Evolutionary conservation across 2,113 vertebrate genomes (phyloP), one percentile per base, ranked within the genome.

Genomic region (Formicarius rufipectus): DNA sequence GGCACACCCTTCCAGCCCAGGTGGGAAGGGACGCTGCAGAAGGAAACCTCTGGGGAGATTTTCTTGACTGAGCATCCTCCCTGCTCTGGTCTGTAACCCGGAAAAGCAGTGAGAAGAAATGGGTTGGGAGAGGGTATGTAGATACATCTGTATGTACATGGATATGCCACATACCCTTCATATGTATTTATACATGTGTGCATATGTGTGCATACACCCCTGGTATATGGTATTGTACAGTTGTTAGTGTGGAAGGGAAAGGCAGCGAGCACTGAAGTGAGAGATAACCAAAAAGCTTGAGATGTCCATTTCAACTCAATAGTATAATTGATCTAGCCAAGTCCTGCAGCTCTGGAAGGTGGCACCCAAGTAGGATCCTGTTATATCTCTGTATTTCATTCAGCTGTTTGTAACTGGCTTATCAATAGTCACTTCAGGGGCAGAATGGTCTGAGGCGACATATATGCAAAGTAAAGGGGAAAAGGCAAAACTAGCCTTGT

Each of bases 381-480:
- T 81, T 80, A 15, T 18, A n/a, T 10, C 20, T 88, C 62, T 66
- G 30, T 30, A 49, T 73, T 90, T 68, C 58, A 40, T 83, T 58
- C 67, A 49, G 24, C 73, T 67, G 9, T 53, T 63, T 89, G n/a
- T 87, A 40, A 64, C 66, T 67, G 68, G 12, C 24, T 80, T 84
- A 72, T 55, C 50, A 27, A 17, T 59, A 91, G 42, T 76, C 30
- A 28, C 50, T 85, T 82, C 53, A 62, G 40, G 53, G 87, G 31
- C 28, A 66, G 62, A 80, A 53, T 55, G 63, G 50, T 93, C 67
- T 80, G 53, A 79, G 59, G 67, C 55, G 71, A 69, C 71, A 67
- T 44, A 67, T 90, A 91, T 86, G 63, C 78, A 80, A 93, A 96
- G 68, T 74, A 85, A 74, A 4, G 13, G 39, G 24, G 21, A 50